Evolutionary conservation across 2,113 vertebrate species (phyloP).

Genomic region (Amazona vittata): DNA sequence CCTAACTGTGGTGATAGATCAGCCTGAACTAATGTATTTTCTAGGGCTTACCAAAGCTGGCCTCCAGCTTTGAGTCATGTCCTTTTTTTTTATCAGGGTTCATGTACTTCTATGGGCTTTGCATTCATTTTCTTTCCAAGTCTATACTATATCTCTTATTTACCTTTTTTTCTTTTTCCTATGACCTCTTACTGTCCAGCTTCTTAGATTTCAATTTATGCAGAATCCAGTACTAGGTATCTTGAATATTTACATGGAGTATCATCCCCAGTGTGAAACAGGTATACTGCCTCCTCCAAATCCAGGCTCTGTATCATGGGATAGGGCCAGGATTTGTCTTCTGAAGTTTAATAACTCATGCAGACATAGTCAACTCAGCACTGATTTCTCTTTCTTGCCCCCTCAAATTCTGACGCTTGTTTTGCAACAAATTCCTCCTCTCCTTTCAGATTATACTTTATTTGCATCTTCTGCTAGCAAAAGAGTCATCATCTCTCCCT

Average conservation of each 20-base stretch:
- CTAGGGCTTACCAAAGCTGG: background rate
- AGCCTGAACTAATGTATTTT: background rate
- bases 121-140: background rate
- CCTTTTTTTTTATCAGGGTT: background rate
- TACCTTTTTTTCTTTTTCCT: too few species aligned
- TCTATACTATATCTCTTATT: background rate
- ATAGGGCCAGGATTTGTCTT: background rate
- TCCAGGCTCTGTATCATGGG: background rate
- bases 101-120: background rate
- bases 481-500: background rate
- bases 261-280: background rate
- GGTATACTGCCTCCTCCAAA: background rate
- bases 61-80: background rate
- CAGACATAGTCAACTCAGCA: background rate
- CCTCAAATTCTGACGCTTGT: background rate
- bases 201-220: background rate
- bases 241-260: background rate
- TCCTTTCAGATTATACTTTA: background rate
- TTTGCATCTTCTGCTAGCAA: background rate
- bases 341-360: background rate
- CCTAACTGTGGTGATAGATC: background rate
- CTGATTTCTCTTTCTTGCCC: background rate
- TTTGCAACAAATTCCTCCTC: background rate
- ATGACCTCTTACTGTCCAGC: background rate
- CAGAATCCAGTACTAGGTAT: background rate